phyloP scores from a whole-genome alignment of 2,797 vertebrate genomes.

The Xenops minutus region DNA sequence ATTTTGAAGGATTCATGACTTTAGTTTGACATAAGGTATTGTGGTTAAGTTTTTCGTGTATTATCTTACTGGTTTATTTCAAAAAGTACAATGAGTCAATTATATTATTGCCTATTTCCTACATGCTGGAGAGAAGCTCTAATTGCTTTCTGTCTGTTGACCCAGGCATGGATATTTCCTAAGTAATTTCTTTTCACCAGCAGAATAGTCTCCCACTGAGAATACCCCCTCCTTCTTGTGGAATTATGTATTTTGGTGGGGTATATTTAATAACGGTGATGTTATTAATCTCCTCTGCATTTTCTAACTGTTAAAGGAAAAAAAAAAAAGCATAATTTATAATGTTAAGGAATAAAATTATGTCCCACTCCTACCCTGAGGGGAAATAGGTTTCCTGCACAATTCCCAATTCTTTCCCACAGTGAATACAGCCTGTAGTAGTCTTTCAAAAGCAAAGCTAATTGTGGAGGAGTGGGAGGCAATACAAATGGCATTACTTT shows the following conservation, averaged over 20 bases:
- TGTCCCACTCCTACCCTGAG: not conserved
- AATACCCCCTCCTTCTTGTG: not conserved
- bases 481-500: not conserved
- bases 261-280: conserved; percentile 26
- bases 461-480: not conserved
- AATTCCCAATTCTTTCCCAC: not conserved
- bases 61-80: not conserved
- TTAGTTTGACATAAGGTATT: not conserved
- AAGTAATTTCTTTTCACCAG: conserved; percentile 25
- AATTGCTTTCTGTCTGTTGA: conserved; percentile 42
- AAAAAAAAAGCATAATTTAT: not conserved
- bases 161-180: not conserved
- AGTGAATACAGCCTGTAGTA: not conserved
- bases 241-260: not conserved
- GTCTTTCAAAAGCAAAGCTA: not conserved
- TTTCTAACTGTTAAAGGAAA: conserved; percentile 22
- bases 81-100: not conserved
- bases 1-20: not conserved
- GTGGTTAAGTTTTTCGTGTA: not conserved
- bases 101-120: not conserved
- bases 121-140: not conserved
- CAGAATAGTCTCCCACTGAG: not conserved
- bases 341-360: conserved; percentile 19
- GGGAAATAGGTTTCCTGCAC: conserved; percentile 5
- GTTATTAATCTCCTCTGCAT: conserved; percentile 13